phyloP scores from a whole-genome alignment of 2,888 invertebrate species.

The Ypsolopha scabrella region DNA sequence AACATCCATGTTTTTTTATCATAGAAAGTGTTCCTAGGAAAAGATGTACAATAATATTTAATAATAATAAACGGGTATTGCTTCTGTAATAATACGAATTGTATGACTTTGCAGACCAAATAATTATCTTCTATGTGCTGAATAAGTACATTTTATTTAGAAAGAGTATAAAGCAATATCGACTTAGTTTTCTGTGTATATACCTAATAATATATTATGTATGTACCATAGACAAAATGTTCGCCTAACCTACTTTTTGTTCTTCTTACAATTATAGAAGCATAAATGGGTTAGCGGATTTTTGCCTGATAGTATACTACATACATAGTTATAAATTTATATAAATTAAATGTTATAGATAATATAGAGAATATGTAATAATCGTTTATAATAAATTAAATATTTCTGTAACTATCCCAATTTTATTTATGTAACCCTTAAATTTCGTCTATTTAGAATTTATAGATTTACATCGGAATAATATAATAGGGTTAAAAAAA shows the following conservation, averaged over 20 bases:
- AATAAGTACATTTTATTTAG: slow-evolving; percentile 1
- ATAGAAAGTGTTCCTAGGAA: slow-evolving; percentile 7
- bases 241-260: no score
- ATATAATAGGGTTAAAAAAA: no score
- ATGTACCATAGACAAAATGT: no score
- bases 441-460: no score
- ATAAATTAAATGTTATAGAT: slow-evolving; percentile 6
- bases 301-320: no score
- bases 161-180: slow-evolving; percentile 15
- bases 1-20: no score
- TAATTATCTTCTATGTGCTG: background rate
- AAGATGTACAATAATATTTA: slow-evolving; percentile 10
- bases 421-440: no score
- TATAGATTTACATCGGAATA: no score
- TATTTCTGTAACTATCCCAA: slow-evolving; percentile 14
- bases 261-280: no score
- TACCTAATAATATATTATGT: no score
- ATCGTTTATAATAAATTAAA: slow-evolving; percentile 13
- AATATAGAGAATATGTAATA: slow-evolving; percentile 9
- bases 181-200: slow-evolving; percentile 10
- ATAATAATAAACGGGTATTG: slow-evolving; percentile 2
- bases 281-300: no score
- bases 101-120: slow-evolving; percentile 4
- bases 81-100: background rate
- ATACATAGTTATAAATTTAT: slow-evolving; percentile 7